Evolutionary conservation across 2,888 invertebrate species (phyloP), one percentile per base, ranked within the genome.

Genomic region (Xanthorhoe designata): DNA sequence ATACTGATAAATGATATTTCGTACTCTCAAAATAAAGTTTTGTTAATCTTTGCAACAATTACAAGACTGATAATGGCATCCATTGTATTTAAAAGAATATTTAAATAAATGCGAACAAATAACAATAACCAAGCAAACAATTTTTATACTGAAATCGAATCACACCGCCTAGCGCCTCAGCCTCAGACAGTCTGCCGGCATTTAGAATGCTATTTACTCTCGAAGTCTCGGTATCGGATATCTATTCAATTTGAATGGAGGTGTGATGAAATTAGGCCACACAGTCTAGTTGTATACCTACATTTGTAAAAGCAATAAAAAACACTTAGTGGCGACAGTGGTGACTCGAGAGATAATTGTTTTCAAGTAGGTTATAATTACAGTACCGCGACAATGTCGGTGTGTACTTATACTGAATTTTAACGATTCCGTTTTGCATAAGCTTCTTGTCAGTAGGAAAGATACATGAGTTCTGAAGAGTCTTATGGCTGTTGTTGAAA

Each of bases 191-290:
- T 42, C 38, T 42, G 38, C 38, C 38, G 38, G 13, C 38, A 42
- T 42, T 42, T 42, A 42, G 38, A 42, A 42, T 42, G 38, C 13
- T 42, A 17, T 78, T 78, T 78, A 68, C 75, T 75, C 68, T 47
- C 18, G n/a, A 15, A 54, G 50, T 51, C 54, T 55, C 32, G 17
- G 45, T 17, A 61, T 61, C 9, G 60, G 64, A 68, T 75, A 72
- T 60, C 56, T 71, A 74, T 70, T 63, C 64, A 72, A 53, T 53
- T 61, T 53, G 49, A 61, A 61, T 50, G 24, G 49, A 65, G n/a
- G 60, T 64, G 61, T 66, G 53, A 58, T 49, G 57, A 66, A 66
- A 66, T 61, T 38, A 57, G 53, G 52, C 38, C 65, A 64, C 49
- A 58, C 64, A 38, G 42, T 51, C 51, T 52, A 18, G 18, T 58